Evolutionary conservation across 53 echinoderm and acorn worm species (phyloP).

Genomic region (Zoroaster sp.): DNA sequence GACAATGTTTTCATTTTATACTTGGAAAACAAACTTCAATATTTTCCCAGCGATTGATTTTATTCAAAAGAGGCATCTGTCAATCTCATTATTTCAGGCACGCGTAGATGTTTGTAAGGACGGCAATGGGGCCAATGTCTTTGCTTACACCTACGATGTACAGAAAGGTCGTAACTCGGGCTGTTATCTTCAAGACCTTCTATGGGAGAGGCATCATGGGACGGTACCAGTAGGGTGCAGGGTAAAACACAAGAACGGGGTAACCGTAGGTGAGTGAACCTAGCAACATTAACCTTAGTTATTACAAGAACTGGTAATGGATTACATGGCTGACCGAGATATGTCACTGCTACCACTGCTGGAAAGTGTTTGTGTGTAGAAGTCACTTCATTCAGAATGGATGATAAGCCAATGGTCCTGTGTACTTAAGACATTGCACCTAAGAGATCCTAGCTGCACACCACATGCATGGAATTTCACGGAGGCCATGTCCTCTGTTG

Average conservation of each 20-base stretch:
- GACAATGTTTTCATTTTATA: too few species aligned
- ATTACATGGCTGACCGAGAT: too few species aligned
- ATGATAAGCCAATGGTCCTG: too few species aligned
- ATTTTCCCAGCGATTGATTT: too few species aligned
- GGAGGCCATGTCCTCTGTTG: too few species aligned
- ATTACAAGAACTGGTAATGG: background rate
- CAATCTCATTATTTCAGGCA: constrained; percentile 46
- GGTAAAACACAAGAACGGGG: constrained; percentile 69
- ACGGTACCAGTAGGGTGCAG: constrained; percentile 47
- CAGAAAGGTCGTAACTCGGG: constrained; percentile 68
- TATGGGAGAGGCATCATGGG: constrained; percentile 74
- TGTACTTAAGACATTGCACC: too few species aligned
- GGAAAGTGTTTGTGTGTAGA: background rate
- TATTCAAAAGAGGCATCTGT: too few species aligned
- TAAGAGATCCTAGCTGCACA: too few species aligned
- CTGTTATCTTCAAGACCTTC: constrained; percentile 68
- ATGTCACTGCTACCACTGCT: background rate
- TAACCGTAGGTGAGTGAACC: constrained; percentile 64
- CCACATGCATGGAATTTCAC: too few species aligned
- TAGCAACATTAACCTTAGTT: background rate
- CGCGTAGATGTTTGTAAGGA: constrained; percentile 71
- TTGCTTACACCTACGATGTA: constrained; percentile 68
- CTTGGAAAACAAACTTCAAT: too few species aligned
- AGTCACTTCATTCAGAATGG: background rate
- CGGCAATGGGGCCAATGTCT: constrained; percentile 72